Conservation (phyloP, 2,888 invertebrate genomes). For the Plebejus melissa region DNA sequence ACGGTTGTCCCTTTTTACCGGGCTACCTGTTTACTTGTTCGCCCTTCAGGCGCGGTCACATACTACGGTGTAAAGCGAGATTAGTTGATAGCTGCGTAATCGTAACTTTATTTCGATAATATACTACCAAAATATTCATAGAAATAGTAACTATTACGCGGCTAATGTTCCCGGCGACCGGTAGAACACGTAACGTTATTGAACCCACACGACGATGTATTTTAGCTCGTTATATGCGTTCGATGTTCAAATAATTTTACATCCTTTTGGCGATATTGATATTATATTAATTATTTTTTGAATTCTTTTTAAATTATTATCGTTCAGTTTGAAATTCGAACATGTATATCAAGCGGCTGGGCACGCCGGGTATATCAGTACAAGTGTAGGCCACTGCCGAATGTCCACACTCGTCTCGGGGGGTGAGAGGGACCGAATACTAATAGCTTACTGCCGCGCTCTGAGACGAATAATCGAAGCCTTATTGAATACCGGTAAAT, state of each 20-base stretch:
- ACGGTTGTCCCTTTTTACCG: too few species aligned
- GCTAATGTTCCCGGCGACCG: not conserved
- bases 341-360: constrained; percentile 18
- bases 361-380: constrained; percentile 38
- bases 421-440: too few species aligned
- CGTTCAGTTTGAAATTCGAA: constrained; percentile 22
- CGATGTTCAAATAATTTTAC: constrained; percentile 25
- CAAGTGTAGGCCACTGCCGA: constrained; percentile 42
- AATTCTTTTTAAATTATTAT: constrained; percentile 5
- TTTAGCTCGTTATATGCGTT: constrained; percentile 23
- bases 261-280: not conserved
- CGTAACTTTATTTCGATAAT: too few species aligned
- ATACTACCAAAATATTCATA: too few species aligned
- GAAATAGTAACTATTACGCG: too few species aligned
- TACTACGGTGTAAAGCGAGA: too few species aligned
- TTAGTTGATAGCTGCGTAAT: too few species aligned
- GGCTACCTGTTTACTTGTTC: too few species aligned
- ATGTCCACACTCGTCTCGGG: constrained; percentile 32
- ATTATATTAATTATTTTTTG: constrained; percentile 21
- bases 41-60: too few species aligned
- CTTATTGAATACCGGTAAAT: too few species aligned
- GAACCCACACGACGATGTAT: constrained; percentile 10
- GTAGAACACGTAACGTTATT: constrained; percentile 21
- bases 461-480: too few species aligned
- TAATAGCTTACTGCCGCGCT: too few species aligned